Conservation (phyloP, 2,113 vertebrate genomes). For the Protobothrops flavoviridis region DNA sequence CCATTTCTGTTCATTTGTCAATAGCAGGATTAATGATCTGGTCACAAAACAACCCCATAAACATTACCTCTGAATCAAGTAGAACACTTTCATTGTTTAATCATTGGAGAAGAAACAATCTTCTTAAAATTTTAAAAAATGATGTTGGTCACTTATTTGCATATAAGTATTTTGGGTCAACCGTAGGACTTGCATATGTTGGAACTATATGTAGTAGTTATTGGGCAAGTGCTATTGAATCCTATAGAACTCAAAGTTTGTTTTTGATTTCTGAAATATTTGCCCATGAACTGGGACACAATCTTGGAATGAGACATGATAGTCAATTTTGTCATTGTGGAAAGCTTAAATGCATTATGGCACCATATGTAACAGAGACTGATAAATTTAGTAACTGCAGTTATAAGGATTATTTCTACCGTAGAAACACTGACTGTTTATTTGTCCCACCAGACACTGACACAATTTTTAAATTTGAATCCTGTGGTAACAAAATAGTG, state of each 20-base stretch:
- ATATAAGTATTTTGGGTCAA: rapidly evolving
- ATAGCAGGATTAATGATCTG: slow-evolving; percentile 6
- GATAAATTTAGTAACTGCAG: slow-evolving; percentile 44
- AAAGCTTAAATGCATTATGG: neutral
- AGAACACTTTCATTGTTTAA: neutral
- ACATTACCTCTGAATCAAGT: neutral
- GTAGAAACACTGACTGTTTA: slow-evolving; percentile 50
- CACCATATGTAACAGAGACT: rapidly evolving
- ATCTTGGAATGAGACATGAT: neutral
- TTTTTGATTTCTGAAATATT: neutral
- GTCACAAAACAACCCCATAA: neutral
- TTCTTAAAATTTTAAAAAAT: neutral
- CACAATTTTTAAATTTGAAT: neutral
- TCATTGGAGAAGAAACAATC: rapidly evolving
- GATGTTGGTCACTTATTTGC: slow-evolving; percentile 18
- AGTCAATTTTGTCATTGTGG: neutral
- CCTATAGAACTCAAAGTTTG: neutral
- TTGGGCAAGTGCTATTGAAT: neutral
- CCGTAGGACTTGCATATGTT: neutral
- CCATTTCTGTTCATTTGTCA: neutral
- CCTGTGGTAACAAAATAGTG: slow-evolving; percentile 33
- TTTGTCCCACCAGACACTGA: neutral
- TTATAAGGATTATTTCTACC: slow-evolving; percentile 44
- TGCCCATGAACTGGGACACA: slow-evolving; percentile 30
- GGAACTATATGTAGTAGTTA: rapidly evolving